A percentile compares a stretch with the other conserved stretches of the same genome.
These are phyloP conservation scores for Stenodema calcarata DNA, from an alignment of 2,888 invertebrate genomes.

Conservation along the genomic window DNA sequence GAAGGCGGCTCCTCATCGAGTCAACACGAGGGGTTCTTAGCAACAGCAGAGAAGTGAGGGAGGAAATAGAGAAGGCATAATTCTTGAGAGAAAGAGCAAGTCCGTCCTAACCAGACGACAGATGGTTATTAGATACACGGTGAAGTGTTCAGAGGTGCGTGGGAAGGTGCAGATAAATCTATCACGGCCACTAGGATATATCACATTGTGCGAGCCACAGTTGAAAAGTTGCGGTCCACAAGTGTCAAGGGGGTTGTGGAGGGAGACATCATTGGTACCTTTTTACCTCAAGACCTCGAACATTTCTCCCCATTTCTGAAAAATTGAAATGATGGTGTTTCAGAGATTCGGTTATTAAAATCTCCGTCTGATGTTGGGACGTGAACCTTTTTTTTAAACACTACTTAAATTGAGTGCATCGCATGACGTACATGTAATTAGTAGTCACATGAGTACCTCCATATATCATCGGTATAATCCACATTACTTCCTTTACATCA, in stretches of 20 bases:
- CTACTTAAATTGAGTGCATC: too few relatives aligned
- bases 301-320: too few relatives aligned
- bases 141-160: slow-evolving; percentile 39
- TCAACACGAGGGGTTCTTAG: neutral
- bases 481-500: too few relatives aligned
- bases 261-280: neutral
- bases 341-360: too few relatives aligned
- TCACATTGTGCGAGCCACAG: neutral
- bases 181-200: slow-evolving; percentile 45
- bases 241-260: neutral
- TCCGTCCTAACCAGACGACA: slow-evolving; percentile 52
- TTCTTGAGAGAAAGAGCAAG: slow-evolving; percentile 27
- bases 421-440: too few relatives aligned
- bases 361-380: too few relatives aligned
- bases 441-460: too few relatives aligned
- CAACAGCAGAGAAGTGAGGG: neutral
- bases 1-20: neutral
- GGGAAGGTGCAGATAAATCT: slow-evolving; percentile 44
- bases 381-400: too few relatives aligned
- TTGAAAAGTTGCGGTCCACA: neutral
- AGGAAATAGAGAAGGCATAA: slow-evolving; percentile 33
- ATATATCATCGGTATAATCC: too few relatives aligned
- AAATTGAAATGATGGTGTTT: too few relatives aligned
- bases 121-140: slow-evolving; percentile 54
- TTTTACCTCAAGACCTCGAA: neutral